Evolutionary conservation across 2,888 invertebrate species (phyloP), one percentile per base, ranked within the genome.

Genomic region (Macaria liturata): DNA sequence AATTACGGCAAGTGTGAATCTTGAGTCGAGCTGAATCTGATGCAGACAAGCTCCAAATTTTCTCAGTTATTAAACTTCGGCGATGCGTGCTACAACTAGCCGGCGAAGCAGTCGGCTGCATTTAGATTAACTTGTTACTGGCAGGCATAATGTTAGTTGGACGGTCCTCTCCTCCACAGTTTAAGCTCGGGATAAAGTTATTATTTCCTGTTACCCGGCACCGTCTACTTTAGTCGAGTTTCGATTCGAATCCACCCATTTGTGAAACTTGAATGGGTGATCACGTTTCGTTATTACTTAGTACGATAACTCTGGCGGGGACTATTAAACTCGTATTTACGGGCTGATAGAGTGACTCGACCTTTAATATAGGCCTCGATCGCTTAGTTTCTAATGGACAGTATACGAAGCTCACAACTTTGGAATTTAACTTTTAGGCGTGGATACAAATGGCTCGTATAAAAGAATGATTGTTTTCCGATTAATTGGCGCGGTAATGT

Each of bases 41-140:
- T 78, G 79, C 81, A 83, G 80, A 74, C 76, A 73, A 74, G 78
- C 76, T 76, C 76, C 74, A 76, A 88, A 87, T 86, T 86, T 83
- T 84, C 80, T 77, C 76, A 79, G 84, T 87, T 87, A 86, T 83
- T 80, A 87, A 91, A 90, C 78, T 89, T 87, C 65, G 76, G 68
- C 80, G 83, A 86, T 91, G 91, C 90, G 86, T 89, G 82, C 75
- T 72, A 74, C 78, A 80, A 79, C 83, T 80, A 83, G 76, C 81
- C 81, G 66, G 81, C 78, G 68, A 81, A 81, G 81, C 83, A 88
- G 86, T 81, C 82, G 81, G 86, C 77, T 86, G 87, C 86, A 90
- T 91, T 91, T 88, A 90, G 87, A 91, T 91, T 88, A 90, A 90
- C 88, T 91, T 91, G 91, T 90, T 89, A 90, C 88, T 85, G 80